Percentiles rank a stretch among this genome's conserved stretches.
These are phyloP conservation scores for Acanthosepion pharaonis DNA, from an alignment of 2,888 invertebrate species.

Conservation along the genomic window DNA sequence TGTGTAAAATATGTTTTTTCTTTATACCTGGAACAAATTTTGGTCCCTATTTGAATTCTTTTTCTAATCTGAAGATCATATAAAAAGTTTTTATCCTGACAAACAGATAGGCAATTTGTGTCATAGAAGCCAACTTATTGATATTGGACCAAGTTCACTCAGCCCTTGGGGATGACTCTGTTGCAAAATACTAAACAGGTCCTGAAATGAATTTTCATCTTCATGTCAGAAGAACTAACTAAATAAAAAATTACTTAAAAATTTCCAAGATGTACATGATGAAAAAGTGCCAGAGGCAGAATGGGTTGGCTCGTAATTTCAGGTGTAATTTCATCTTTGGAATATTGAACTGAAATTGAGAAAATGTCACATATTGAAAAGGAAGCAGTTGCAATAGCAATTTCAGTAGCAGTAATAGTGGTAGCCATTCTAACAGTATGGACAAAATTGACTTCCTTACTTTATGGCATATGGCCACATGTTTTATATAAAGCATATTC, in stretches of 20 bases:
- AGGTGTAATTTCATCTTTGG: background rate
- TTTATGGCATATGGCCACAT: slow-evolving; percentile 2
- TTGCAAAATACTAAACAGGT: slow-evolving; percentile 2
- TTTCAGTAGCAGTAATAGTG: background rate
- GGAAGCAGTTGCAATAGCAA: slow-evolving; percentile 33
- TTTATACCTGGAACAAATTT: background rate
- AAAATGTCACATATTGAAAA: slow-evolving; percentile 33
- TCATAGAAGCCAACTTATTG: slow-evolving; percentile 33
- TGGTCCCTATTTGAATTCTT: background rate
- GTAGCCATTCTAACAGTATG: background rate
- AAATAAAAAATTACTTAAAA: slow-evolving; percentile 13
- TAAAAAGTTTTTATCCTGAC: background rate
- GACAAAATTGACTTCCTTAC: slow-evolving; percentile 33
- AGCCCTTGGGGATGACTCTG: background rate
- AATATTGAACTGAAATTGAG: slow-evolving; percentile 22
- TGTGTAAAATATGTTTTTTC: background rate
- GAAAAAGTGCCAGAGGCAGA: background rate
- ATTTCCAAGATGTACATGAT: background rate
- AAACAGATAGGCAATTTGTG: slow-evolving; percentile 13
- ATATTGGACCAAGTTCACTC: slow-evolving; percentile 7
- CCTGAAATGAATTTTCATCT: slow-evolving; percentile 33
- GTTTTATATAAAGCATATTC: slow-evolving; percentile 21
- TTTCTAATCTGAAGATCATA: slow-evolving; percentile 9
- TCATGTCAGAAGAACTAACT: background rate
- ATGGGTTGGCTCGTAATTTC: background rate